Evolutionary conservation across 2,888 invertebrate species (phyloP).

Genomic region (Torymus texanus): DNA sequence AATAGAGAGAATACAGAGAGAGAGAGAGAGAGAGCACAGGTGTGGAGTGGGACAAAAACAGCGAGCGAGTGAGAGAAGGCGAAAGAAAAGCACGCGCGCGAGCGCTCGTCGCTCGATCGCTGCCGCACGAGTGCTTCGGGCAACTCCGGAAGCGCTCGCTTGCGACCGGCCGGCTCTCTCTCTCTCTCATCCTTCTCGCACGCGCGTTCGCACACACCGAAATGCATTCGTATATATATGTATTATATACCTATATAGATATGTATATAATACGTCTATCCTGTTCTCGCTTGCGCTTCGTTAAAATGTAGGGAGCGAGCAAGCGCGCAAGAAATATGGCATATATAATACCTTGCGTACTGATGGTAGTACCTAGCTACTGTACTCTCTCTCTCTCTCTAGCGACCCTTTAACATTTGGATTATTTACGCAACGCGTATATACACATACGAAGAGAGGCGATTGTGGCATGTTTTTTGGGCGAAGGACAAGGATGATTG

Average conservation of each 20-base stretch:
- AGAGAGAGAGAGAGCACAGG: too few species aligned
- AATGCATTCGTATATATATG: constrained; percentile 18
- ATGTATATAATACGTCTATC: neutral
- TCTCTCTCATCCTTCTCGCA: neutral
- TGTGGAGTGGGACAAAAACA: constrained; percentile 37
- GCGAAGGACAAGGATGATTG: neutral
- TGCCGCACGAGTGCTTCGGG: constrained; percentile 63
- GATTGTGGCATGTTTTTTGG: constrained; percentile 16
- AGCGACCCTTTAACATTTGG: constrained; percentile 41
- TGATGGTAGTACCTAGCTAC: too few species aligned
- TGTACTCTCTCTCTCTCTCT: too few species aligned
- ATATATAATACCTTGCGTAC: too few species aligned
- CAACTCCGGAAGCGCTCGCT: constrained; percentile 60
- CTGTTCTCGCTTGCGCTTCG: neutral
- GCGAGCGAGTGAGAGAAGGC: constrained; percentile 16
- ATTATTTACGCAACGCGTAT: constrained; percentile 41
- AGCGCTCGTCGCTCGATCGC: constrained; percentile 63
- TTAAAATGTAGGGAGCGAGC: neutral
- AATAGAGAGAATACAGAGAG: too few species aligned
- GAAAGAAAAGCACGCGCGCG: constrained; percentile 58
- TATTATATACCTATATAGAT: neutral
- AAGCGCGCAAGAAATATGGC: neutral
- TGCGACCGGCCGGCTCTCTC: constrained; percentile 45
- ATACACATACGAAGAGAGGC: neutral
- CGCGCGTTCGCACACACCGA: neutral